Base-by-base conservation (phyloP, 2,797 vertebrate genomes). In the Macropodus opercularis region DNA sequence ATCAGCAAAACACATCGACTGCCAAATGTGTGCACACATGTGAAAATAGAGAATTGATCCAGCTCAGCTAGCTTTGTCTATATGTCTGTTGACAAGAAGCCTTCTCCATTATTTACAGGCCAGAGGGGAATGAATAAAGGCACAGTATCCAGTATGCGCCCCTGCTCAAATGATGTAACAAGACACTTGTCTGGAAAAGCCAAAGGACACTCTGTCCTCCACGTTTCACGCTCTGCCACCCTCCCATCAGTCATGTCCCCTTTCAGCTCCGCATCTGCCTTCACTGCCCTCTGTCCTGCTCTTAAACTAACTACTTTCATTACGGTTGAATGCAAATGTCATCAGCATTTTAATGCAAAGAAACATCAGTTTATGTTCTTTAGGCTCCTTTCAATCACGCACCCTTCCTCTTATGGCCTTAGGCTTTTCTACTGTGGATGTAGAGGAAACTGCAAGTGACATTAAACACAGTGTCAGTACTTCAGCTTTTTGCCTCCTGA, bases 91-190 rank as follows among this genome's bases (percentile, higher is more conserved):
- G 53, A 72, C 32, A 67, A 24, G 58, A 27, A 62, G 36, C 15
- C 40, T 73, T 42, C 63, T 78, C 43, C 67, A 79, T 83, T 84
- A 86, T 85, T 85, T 56, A 83, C 65, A 65, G 23, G 52, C 10
- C 21, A 7, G 38, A 66, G 69, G 63, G 85, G 60, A 83, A 87
- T 86, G 85, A 88, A 81, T 77, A 74, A 88, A 77, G 72, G 36
- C 62, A 13, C 40, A 51, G 38, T 75, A 53, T 80, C 5, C 40
- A 49, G 38, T 75, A 51, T 80, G 68, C 63, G 75, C 62, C 47
- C 22, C 55, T 46, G 39, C 67, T 70, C 26, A 50, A 47, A 66
- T 35, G 61, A 56, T 64, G 85, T 66, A 84, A 85, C 17, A 1
- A 46, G 78, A 87, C 66, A 83, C 83, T 82, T 35, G 48, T 50